Percentiles rank a stretch among this genome's conserved stretches.
Evolutionary conservation across 2,888 invertebrate genomes (phyloP).

Genomic region (Ochropleura plecta): DNA sequence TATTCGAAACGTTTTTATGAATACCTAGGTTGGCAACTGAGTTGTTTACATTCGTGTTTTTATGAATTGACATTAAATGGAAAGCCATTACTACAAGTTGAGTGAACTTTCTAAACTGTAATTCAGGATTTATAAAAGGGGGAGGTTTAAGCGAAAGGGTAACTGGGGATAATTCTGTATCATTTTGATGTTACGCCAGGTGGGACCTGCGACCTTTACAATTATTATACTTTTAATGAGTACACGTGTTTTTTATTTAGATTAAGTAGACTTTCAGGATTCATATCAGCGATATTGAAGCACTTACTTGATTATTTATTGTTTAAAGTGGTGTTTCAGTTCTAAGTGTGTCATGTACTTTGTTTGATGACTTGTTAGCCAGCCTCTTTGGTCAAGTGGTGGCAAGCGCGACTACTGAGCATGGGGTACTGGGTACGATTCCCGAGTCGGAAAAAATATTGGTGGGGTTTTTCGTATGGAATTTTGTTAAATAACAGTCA

Average conservation of each 20-base stretch:
- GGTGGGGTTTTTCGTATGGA: no score
- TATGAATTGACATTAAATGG: constrained; percentile 15
- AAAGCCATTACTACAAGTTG: constrained; percentile 16
- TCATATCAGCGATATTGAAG: constrained; percentile 39
- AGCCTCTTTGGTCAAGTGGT: no score
- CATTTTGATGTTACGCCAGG: constrained; percentile 62
- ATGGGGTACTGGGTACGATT: no score
- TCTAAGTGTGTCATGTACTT: not conserved
- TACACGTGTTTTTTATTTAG: constrained; percentile 46
- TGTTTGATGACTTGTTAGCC: no score
- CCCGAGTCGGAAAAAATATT: no score
- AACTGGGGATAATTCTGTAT: constrained; percentile 57
- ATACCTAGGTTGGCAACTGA: not conserved
- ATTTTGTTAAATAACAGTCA: no score
- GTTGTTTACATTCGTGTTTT: not conserved
- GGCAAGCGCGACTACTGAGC: no score
- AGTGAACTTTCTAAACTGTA: constrained; percentile 34
- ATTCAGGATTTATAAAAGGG: constrained; percentile 46
- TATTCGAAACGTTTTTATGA: constrained; percentile 21
- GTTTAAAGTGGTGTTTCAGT: not conserved
- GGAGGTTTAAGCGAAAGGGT: constrained; percentile 55
- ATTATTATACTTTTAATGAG: constrained; percentile 58
- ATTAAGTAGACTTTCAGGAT: constrained; percentile 55
- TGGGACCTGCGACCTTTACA: constrained; percentile 55
- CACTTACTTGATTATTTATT: constrained; percentile 51